phyloP scores from a whole-genome alignment of 1,140 invertebrate species.

The Zaprionus taronus region DNA sequence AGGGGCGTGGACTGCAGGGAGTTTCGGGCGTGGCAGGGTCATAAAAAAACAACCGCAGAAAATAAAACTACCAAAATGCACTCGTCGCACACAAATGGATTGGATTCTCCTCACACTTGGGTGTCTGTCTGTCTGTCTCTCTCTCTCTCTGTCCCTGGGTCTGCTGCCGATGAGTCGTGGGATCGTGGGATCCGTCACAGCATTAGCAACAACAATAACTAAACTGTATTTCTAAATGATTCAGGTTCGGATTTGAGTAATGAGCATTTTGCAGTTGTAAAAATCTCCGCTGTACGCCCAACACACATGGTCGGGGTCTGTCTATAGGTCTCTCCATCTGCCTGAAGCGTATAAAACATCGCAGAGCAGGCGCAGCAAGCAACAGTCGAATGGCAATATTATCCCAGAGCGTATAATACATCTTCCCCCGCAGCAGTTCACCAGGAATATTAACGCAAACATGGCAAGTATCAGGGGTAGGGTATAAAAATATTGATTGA shows the following conservation, averaged over 20 bases:
- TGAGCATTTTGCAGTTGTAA: conserved; percentile 62
- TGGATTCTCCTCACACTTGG: conserved; percentile 37
- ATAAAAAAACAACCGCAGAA: conserved; percentile 40
- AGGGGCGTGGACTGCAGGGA: background rate
- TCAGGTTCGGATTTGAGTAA: conserved; percentile 59
- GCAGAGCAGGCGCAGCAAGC: conserved; percentile 13
- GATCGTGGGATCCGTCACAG: conserved; percentile 53
- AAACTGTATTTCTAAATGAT: conserved; percentile 47
- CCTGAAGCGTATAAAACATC: conserved; percentile 64
- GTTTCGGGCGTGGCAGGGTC: conserved; percentile 19
- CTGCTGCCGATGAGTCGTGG: conserved; percentile 37
- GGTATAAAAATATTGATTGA: too few relatives aligned
- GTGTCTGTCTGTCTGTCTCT: conserved; percentile 9
- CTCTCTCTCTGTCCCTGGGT: background rate
- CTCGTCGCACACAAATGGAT: conserved; percentile 15
- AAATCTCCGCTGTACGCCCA: conserved; percentile 40
- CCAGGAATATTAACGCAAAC: conserved; percentile 4
- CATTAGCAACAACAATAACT: conserved; percentile 19
- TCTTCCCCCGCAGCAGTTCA: background rate
- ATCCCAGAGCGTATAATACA: conserved; percentile 30
- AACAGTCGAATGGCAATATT: conserved; percentile 55
- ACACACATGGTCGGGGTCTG: background rate
- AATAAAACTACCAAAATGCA: conserved; percentile 40
- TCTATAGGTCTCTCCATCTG: conserved; percentile 11
- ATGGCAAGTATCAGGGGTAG: conserved; percentile 40